Conservation (phyloP, 2,113 vertebrate genomes). For the Anhinga anhinga region DNA sequence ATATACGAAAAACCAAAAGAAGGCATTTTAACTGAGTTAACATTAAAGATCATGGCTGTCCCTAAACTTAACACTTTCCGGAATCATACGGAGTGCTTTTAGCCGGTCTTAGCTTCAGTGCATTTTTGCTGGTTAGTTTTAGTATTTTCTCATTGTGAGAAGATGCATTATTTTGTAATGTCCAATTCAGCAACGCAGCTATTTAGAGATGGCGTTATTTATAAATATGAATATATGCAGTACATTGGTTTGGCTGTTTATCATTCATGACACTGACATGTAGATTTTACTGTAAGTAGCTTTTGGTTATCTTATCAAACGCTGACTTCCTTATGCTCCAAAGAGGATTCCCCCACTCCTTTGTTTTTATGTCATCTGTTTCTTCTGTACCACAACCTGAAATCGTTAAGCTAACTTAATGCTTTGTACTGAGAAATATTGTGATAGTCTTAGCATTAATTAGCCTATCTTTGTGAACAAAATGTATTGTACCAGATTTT, state of each 20-base stretch:
- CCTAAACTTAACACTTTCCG: not conserved
- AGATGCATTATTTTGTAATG: slow-evolving; percentile 22
- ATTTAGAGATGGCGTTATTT: slow-evolving; percentile 16
- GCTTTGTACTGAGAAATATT: slow-evolving; percentile 47
- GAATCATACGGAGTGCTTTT: not conserved
- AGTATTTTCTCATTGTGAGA: slow-evolving; percentile 37
- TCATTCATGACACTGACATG: slow-evolving; percentile 26
- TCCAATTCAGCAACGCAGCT: slow-evolving; percentile 22
- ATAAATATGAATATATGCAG: slow-evolving; percentile 1
- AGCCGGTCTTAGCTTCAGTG: slow-evolving; percentile 21
- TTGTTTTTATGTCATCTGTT: slow-evolving; percentile 38
- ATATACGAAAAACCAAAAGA: not conserved
- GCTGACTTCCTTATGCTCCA: slow-evolving; percentile 65
- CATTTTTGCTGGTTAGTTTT: slow-evolving; percentile 42
- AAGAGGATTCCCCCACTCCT: slow-evolving; percentile 51
- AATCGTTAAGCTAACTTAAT: slow-evolving; percentile 47
- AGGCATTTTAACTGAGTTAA: not conserved
- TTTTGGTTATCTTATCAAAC: slow-evolving; percentile 40
- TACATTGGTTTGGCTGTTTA: slow-evolving; percentile 45
- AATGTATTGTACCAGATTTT: not conserved
- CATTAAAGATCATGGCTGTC: not conserved
- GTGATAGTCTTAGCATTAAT: slow-evolving; percentile 52
- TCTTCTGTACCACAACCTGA: slow-evolving; percentile 29
- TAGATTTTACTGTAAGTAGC: slow-evolving; percentile 17
- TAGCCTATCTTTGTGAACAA: slow-evolving; percentile 45